phyloP scores from a whole-genome alignment of 2,888 invertebrate species.

The Germaria angustata region DNA sequence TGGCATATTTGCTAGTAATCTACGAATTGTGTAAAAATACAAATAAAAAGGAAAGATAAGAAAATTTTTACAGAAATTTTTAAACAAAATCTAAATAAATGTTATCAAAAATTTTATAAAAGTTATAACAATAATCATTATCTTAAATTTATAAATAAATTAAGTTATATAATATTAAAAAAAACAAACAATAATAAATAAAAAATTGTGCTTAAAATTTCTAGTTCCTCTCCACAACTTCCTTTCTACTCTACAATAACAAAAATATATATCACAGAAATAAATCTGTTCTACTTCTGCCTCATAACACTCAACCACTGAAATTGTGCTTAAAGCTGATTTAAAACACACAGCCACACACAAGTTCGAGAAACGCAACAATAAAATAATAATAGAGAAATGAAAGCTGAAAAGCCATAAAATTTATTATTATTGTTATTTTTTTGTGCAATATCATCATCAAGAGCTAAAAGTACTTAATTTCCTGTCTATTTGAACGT shows the following conservation, averaged over 20 bases:
- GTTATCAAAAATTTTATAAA: background rate
- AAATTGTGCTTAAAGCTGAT: no score
- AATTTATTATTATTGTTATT: background rate
- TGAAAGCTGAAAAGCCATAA: background rate
- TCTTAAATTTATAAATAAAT: no score
- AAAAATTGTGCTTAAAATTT: constrained; percentile 9
- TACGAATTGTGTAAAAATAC: no score
- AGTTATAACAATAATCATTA: background rate
- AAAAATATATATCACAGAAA: background rate
- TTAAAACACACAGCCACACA: no score
- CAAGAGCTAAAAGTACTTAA: background rate
- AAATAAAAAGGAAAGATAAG: background rate
- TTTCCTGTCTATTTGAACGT: background rate
- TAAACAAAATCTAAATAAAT: background rate
- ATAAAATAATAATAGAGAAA: background rate
- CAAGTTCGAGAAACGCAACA: background rate
- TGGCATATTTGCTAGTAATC: no score
- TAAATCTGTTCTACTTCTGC: background rate
- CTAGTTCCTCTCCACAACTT: constrained; percentile 28
- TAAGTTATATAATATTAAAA: background rate
- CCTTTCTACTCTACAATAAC: background rate
- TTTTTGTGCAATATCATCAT: background rate
- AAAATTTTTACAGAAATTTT: background rate
- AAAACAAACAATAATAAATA: background rate
- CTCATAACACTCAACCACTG: no score